These are phyloP conservation scores for Trachelus iudaicus DNA, from an alignment of 2,888 invertebrate species.

Conservation along the genomic window DNA sequence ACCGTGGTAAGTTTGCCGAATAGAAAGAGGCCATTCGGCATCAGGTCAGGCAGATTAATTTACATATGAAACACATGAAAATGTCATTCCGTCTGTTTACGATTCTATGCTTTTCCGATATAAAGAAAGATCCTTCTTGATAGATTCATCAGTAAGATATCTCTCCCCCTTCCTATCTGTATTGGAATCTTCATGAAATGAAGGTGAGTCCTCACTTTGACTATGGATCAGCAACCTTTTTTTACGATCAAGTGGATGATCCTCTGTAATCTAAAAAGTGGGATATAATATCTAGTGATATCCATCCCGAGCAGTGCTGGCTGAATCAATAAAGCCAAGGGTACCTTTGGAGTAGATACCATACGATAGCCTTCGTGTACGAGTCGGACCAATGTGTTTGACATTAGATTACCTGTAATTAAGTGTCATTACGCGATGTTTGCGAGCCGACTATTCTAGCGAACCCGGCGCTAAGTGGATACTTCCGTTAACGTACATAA, in stretches of 20 bases:
- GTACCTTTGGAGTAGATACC: not conserved
- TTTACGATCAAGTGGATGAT: not conserved
- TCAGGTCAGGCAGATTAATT: not conserved
- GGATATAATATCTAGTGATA: slow-evolving; percentile 36
- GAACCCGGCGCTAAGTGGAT: not conserved
- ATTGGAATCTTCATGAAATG: not conserved
- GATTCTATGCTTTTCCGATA: not conserved
- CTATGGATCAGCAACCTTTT: not conserved
- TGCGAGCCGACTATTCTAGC: not conserved
- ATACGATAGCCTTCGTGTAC: not conserved
- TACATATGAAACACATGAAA: not conserved
- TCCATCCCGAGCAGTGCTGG: slow-evolving; percentile 26
- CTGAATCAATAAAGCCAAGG: slow-evolving; percentile 42
- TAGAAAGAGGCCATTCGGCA: not conserved
- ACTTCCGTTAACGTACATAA: not conserved
- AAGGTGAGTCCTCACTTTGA: not conserved
- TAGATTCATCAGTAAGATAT: not conserved
- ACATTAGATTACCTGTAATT: slow-evolving; percentile 18
- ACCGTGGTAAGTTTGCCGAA: not conserved
- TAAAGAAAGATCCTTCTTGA: not conserved
- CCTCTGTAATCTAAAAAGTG: slow-evolving; percentile 20
- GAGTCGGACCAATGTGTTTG: slow-evolving; percentile 4
- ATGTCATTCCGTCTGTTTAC: not conserved
- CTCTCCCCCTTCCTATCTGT: not conserved
- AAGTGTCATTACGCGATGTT: slow-evolving; percentile 17